Evolutionary conservation across 2,797 vertebrate species (phyloP).

Genomic region (Fistularia commersonii): DNA sequence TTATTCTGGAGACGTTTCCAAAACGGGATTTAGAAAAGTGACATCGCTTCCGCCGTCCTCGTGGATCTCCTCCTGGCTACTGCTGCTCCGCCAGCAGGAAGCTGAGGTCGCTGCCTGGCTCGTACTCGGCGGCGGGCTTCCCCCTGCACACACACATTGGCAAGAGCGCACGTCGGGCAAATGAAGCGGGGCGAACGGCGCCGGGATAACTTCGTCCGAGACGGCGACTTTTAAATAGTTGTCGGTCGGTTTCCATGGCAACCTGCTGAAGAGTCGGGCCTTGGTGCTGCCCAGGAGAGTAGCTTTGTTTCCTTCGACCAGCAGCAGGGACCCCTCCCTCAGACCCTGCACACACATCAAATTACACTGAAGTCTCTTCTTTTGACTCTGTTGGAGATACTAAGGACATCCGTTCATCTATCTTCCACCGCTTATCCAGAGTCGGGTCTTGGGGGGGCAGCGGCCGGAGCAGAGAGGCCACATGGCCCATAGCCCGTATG

Average conservation of each 20-base stretch:
- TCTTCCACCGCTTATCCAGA: too few relatives aligned
- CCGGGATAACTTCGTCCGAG: too few relatives aligned
- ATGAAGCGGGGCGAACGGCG: too few relatives aligned
- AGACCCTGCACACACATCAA: constrained; percentile 69
- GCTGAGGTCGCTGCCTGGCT: constrained; percentile 81
- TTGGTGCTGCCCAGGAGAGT: constrained; percentile 79
- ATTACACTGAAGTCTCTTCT: background rate
- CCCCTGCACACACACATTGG: constrained; percentile 58
- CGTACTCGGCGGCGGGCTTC: constrained; percentile 75
- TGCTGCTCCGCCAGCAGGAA: constrained; percentile 71
- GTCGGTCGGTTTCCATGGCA: constrained; percentile 18
- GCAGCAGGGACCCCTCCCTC: constrained; percentile 82
- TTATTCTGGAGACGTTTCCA: too few relatives aligned
- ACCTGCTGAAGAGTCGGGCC: constrained; percentile 84
- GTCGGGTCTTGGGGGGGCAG: too few relatives aligned
- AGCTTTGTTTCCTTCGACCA: constrained; percentile 83
- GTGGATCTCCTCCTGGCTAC: constrained; percentile 34
- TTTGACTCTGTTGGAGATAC: too few relatives aligned
- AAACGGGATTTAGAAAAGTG: background rate
- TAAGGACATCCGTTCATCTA: too few relatives aligned
- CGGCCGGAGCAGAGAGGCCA: too few relatives aligned
- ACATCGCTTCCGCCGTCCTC: too few relatives aligned
- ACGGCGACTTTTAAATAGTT: background rate
- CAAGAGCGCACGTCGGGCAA: background rate
- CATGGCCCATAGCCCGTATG: too few relatives aligned